A percentile compares a stretch with the other conserved stretches of the same genome.
Conservation (phyloP, 2,888 invertebrate genomes). For the Mythimna ferrago region DNA sequence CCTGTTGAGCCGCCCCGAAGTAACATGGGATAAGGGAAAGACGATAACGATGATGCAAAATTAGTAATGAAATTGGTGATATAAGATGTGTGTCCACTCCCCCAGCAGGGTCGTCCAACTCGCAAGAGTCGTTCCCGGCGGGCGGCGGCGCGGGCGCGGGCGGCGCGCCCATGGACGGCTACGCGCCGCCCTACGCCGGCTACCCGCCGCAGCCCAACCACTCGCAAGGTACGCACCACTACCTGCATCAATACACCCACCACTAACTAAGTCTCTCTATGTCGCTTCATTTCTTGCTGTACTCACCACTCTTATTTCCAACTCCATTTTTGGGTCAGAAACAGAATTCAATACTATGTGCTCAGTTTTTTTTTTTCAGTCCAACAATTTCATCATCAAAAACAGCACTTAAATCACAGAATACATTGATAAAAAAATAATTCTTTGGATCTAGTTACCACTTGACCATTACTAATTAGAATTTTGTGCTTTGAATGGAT, state of each 20-base stretch:
- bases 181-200: constrained; percentile 92
- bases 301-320: constrained; percentile 17
- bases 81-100: constrained; percentile 10
- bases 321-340: not conserved
- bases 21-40: too few relatives aligned
- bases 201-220: constrained; percentile 93
- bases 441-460: too few relatives aligned
- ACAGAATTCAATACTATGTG: too few relatives aligned
- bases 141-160: constrained; percentile 92
- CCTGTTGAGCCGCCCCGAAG: too few relatives aligned
- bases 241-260: not conserved
- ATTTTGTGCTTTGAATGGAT: not conserved
- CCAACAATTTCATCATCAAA: too few relatives aligned
- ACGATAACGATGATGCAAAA: not conserved
- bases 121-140: constrained; percentile 96
- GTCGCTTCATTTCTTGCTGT: constrained; percentile 43
- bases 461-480: not conserved
- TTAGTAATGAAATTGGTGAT: not conserved
- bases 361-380: too few relatives aligned
- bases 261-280: constrained; percentile 13
- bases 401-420: not conserved
- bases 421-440: too few relatives aligned
- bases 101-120: constrained; percentile 95
- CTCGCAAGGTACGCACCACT: constrained; percentile 92
- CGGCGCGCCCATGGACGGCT: constrained; percentile 95